Percentiles rank a stretch among this genome's conserved stretches.
These are phyloP conservation scores for Chiropotes sagulatus DNA, from an alignment of 2,797 vertebrate species.

Conservation along the genomic window DNA sequence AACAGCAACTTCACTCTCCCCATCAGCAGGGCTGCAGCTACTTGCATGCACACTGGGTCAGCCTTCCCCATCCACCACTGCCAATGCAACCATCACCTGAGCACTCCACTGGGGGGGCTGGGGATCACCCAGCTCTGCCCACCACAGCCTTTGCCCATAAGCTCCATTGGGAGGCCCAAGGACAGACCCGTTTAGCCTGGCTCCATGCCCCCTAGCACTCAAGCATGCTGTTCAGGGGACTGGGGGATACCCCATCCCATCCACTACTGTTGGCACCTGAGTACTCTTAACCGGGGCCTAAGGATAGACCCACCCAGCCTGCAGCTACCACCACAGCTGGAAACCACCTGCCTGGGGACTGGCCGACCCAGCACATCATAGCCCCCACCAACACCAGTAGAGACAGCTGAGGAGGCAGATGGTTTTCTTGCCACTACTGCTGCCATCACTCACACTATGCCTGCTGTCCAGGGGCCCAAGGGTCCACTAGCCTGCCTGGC, in stretches of 20 bases:
- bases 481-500: neutral
- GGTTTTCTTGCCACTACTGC: neutral
- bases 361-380: neutral
- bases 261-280: neutral
- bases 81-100: neutral
- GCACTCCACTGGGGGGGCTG: neutral
- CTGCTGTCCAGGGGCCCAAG: neutral
- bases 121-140: neutral
- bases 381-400: neutral
- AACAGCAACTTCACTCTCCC: neutral
- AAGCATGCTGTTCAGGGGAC: neutral
- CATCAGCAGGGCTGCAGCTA: neutral
- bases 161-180: neutral
- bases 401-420: neutral
- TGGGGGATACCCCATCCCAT: neutral
- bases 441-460: neutral
- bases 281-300: neutral
- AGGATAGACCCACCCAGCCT: neutral
- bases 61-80: neutral
- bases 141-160: neutral
- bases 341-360: neutral
- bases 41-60: neutral
- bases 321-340: neutral
- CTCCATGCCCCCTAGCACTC: neutral
- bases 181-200: neutral